Percentiles rank a stretch among this genome's conserved stretches.
These are phyloP conservation scores for Nixonia krombeini DNA, from an alignment of 1,140 invertebrate species.

Conservation along the genomic window DNA sequence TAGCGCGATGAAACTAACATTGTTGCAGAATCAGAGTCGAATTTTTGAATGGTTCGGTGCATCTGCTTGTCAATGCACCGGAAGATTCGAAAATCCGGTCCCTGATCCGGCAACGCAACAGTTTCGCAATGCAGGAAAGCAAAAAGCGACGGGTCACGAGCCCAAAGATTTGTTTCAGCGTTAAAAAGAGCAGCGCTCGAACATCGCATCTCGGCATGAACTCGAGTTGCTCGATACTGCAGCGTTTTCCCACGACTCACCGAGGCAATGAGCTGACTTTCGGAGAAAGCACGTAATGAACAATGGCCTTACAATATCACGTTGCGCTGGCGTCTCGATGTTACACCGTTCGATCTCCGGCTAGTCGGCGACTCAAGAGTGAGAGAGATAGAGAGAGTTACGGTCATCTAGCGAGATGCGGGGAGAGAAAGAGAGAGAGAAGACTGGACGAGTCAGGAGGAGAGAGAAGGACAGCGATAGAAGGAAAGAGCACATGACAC, in stretches of 20 bases:
- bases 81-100: too few relatives aligned
- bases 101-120: too few relatives aligned
- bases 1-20: too few relatives aligned
- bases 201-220: constrained; percentile 11
- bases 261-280: constrained; percentile 38
- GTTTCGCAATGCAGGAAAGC: too few relatives aligned
- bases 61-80: too few relatives aligned
- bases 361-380: constrained; percentile 9
- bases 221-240: constrained; percentile 19
- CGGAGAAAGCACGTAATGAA: constrained; percentile 46
- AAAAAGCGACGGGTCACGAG: constrained; percentile 2
- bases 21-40: too few relatives aligned
- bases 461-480: constrained; percentile 5
- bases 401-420: too few relatives aligned
- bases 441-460: constrained; percentile 1
- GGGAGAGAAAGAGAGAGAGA: constrained; percentile 5
- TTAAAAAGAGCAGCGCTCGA: constrained; percentile 18
- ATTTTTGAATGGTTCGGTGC: too few relatives aligned
- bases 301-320: constrained; percentile 42
- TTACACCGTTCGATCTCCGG: constrained; percentile 5
- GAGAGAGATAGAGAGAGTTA: constrained; percentile 2
- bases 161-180: constrained; percentile 20
- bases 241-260: constrained; percentile 49
- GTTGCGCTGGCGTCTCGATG: constrained; percentile 23
- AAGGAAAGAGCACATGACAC: constrained; percentile 4